Evolutionary conservation across 2,113 vertebrate species (phyloP).

Genomic region (Aegotheles bennettii): DNA sequence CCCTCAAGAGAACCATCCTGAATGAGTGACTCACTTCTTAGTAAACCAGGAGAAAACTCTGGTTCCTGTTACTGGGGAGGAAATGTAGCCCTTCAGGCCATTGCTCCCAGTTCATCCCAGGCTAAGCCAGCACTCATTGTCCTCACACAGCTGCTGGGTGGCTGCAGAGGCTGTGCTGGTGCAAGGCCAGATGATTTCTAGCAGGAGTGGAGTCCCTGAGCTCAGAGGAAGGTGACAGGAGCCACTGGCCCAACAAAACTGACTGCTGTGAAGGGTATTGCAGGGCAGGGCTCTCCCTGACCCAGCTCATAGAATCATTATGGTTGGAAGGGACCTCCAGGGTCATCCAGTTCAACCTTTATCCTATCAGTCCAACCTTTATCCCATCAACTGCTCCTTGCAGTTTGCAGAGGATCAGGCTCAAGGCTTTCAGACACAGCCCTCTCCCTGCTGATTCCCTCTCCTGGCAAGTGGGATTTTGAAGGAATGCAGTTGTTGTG

Average conservation of each 20-base stretch:
- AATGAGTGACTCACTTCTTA: background rate
- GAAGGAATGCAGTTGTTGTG: background rate
- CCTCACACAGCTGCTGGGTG: background rate
- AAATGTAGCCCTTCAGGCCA: background rate
- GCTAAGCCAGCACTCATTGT: fast-evolving
- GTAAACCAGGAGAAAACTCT: background rate
- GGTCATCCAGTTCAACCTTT: too few relatives aligned
- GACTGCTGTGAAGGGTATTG: background rate
- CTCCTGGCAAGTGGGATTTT: background rate
- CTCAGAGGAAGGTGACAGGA: background rate
- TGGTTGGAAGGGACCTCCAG: too few relatives aligned
- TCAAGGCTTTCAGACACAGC: background rate
- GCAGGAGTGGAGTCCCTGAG: background rate
- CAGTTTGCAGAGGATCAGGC: background rate
- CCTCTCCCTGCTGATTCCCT: background rate
- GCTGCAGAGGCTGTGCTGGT: background rate
- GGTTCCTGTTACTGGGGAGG: background rate
- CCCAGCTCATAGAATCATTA: too few relatives aligned
- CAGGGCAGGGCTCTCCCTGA: background rate
- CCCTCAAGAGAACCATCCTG: background rate
- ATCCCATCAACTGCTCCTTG: too few relatives aligned
- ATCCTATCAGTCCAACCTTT: too few relatives aligned
- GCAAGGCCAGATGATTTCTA: background rate
- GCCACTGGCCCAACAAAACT: background rate
- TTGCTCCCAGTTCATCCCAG: background rate